These are phyloP conservation scores for Alectoris magna DNA, from an alignment of 2,797 vertebrate species.

Conservation along the genomic window DNA sequence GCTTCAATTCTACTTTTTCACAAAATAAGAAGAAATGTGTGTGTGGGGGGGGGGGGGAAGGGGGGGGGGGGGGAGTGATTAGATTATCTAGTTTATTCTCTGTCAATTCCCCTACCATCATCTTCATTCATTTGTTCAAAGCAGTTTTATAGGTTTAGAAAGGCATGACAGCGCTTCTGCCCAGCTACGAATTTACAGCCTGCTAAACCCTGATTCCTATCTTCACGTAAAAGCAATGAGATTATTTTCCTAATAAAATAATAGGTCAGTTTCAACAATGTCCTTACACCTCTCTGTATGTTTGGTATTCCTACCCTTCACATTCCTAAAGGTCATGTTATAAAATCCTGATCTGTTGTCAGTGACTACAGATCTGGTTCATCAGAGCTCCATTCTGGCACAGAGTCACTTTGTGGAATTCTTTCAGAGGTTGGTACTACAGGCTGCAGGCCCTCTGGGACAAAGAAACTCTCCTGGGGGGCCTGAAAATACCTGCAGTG, in stretches of 20 bases:
- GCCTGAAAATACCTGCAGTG: neutral
- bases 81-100: neutral
- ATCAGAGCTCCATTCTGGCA: neutral
- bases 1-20: neutral
- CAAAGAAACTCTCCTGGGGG: neutral
- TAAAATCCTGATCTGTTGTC: neutral
- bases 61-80: neutral
- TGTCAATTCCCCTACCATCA: neutral
- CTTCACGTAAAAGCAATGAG: neutral
- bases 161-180: neutral
- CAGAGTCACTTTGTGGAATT: neutral
- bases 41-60: too few species aligned
- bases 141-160: neutral
- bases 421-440: rapidly evolving
- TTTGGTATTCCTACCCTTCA: neutral
- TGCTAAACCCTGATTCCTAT: neutral
- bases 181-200: neutral
- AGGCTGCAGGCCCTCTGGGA: neutral
- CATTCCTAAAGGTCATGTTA: neutral
- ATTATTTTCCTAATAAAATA: neutral
- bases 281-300: neutral
- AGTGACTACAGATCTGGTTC: neutral
- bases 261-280: neutral
- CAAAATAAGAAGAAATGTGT: neutral
- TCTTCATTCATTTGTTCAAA: neutral